Conservation (phyloP, 2,797 vertebrate species). For the Artibeus lituratus region DNA sequence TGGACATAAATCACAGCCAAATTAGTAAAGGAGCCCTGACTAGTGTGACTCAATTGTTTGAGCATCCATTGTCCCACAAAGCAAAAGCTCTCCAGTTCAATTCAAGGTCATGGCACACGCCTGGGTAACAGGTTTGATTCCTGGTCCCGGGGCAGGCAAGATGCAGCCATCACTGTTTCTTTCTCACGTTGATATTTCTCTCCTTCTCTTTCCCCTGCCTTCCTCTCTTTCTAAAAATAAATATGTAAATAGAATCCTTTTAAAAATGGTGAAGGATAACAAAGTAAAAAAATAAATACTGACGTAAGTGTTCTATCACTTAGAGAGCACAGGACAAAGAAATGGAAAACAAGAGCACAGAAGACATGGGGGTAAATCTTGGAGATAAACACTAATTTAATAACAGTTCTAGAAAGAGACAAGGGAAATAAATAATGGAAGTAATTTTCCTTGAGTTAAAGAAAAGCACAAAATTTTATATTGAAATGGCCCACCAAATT, state of each 20-base stretch:
- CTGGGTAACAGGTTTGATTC: not conserved
- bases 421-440: not conserved
- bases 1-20: not conserved
- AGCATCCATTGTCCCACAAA: too few species aligned
- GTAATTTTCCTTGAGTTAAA: conserved; percentile 3
- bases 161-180: not conserved
- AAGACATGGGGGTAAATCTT: not conserved
- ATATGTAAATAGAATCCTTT: not conserved
- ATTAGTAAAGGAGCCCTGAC: not conserved
- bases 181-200: not conserved
- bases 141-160: not conserved
- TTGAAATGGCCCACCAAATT: not conserved
- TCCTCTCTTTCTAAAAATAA: not conserved
- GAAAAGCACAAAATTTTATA: not conserved
- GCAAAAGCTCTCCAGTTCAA: not conserved
- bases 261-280: not conserved
- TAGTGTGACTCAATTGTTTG: too few species aligned
- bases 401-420: not conserved
- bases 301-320: not conserved
- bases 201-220: not conserved
- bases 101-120: not conserved
- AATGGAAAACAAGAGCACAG: not conserved
- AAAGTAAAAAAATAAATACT: not conserved
- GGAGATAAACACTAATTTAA: not conserved
- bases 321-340: not conserved